Evolutionary conservation across 2,888 invertebrate species (phyloP).

Genomic region (Epinotia demarniana): DNA sequence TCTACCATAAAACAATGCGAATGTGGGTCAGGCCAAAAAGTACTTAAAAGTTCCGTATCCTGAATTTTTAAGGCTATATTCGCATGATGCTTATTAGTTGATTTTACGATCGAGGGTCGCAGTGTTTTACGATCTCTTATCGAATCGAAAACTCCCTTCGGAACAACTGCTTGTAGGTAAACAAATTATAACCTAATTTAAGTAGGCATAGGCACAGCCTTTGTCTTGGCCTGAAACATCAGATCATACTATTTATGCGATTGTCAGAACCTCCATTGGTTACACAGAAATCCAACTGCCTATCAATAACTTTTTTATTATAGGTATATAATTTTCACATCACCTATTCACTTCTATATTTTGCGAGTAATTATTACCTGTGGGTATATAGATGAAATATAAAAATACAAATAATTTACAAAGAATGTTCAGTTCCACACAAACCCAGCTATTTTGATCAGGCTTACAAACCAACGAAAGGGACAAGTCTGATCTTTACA

Average conservation of each 20-base stretch:
- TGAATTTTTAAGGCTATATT: conserved; percentile 66
- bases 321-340: neutral
- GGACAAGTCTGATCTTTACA: conserved; percentile 40
- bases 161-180: conserved; percentile 67
- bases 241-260: neutral
- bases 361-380: neutral
- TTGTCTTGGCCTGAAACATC: neutral
- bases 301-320: too few species aligned
- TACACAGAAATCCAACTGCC: too few species aligned
- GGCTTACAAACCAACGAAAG: conserved; percentile 34
- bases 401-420: conserved; percentile 13
- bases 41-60: conserved; percentile 62
- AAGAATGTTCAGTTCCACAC: conserved; percentile 9
- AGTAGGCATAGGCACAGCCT: conserved; percentile 49
- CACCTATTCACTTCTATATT: neutral
- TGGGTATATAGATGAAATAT: neutral
- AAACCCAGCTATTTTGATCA: conserved; percentile 30
- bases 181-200: conserved; percentile 61
- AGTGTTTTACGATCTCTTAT: conserved; percentile 79
- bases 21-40: conserved; percentile 68
- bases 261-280: neutral
- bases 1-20: conserved; percentile 77
- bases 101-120: conserved; percentile 77
- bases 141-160: conserved; percentile 74
- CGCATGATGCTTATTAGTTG: conserved; percentile 64